Evolutionary conservation across 2,888 invertebrate genomes (phyloP).

Genomic region (Cenopis cana): DNA sequence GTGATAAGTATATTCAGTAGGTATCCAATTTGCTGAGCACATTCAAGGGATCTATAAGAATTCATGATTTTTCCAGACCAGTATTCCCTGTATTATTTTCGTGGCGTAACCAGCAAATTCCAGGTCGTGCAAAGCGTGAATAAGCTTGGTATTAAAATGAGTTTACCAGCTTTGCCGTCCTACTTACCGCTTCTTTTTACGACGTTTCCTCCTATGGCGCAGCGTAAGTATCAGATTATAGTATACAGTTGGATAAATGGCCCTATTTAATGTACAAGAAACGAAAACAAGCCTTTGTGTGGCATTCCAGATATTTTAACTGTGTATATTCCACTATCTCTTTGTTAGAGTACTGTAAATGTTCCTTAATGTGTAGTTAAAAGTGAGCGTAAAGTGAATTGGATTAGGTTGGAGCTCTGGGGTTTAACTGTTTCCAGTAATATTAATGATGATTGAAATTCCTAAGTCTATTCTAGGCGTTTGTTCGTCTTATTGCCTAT

Average conservation of each 20-base stretch:
- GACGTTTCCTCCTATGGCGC: conserved; percentile 41
- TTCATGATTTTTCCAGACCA: not conserved
- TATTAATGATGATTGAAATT: conserved; percentile 25
- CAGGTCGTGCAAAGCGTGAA: conserved; percentile 42
- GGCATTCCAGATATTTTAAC: not conserved
- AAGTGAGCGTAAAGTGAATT: not conserved
- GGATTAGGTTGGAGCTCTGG: conserved; percentile 8
- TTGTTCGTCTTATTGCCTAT: too few species aligned
- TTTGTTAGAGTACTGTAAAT: not conserved
- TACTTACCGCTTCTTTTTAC: conserved; percentile 40
- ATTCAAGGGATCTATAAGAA: not conserved
- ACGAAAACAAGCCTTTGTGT: not conserved
- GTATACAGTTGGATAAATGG: conserved; percentile 15
- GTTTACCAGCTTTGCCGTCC: conserved; percentile 40
- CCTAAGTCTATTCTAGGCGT: not conserved
- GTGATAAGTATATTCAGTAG: not conserved
- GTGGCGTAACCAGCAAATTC: conserved; percentile 25
- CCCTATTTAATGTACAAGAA: not conserved
- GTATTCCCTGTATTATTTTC: conserved; percentile 6
- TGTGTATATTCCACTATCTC: conserved; percentile 4
- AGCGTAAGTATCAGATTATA: conserved; percentile 39
- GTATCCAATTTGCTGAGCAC: conserved; percentile 3
- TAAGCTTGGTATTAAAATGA: conserved; percentile 35
- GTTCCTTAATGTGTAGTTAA: conserved; percentile 12
- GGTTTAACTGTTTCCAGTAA: conserved; percentile 4